Evolutionary conservation across 2,797 vertebrate genomes (phyloP).

Genomic region (Dendrocincla tyrannina): DNA sequence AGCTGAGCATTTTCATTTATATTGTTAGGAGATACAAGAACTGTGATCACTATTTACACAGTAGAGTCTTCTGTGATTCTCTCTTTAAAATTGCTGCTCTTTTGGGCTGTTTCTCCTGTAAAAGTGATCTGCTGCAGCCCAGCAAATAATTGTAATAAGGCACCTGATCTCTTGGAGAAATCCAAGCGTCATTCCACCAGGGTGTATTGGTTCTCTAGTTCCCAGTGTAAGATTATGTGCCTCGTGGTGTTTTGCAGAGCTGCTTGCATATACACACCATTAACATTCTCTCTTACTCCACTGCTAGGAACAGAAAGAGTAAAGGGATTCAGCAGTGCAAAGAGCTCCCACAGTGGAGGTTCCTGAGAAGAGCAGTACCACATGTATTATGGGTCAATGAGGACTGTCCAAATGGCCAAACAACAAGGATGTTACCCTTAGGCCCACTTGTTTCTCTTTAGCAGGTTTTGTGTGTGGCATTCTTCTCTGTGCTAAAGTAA

Average conservation of each 20-base stretch:
- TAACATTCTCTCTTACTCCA: neutral
- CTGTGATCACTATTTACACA: neutral
- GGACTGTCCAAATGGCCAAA: neutral
- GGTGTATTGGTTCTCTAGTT: neutral
- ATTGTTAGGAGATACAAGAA: neutral
- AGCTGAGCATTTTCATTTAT: neutral
- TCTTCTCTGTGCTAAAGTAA: neutral
- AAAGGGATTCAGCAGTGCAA: neutral
- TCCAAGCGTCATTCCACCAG: neutral
- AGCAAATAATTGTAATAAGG: neutral
- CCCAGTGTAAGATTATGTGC: neutral
- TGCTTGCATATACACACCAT: neutral
- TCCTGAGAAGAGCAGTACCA: neutral
- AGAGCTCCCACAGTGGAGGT: neutral
- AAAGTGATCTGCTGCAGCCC: neutral
- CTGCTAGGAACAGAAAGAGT: neutral
- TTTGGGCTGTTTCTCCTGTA: neutral
- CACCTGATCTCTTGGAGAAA: neutral
- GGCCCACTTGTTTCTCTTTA: neutral
- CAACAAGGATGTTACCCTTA: neutral
- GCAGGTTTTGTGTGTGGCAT: neutral
- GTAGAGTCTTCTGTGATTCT: neutral
- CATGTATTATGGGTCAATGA: fast-evolving
- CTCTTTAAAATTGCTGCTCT: neutral
- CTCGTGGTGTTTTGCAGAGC: neutral